Evolutionary conservation across 2,113 vertebrate species (phyloP).

Genomic region (Psilopogon haemacephalus): DNA sequence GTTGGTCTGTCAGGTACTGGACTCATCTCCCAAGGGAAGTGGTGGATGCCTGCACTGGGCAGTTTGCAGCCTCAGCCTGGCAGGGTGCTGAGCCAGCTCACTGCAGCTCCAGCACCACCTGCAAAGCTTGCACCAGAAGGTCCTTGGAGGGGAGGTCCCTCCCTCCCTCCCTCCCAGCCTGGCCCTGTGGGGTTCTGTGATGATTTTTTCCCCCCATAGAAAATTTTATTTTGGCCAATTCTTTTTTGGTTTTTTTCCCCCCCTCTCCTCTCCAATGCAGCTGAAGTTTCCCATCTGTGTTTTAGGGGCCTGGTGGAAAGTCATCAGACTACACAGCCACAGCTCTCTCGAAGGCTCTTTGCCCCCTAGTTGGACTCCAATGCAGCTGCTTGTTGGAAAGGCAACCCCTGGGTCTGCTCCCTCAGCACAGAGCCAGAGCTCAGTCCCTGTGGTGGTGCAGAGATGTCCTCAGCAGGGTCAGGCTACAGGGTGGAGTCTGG

Average conservation of each 20-base stretch:
- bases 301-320: not conserved
- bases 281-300: not conserved
- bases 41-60: too few species aligned
- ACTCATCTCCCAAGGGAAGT: too few species aligned
- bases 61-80: too few species aligned
- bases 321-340: not conserved
- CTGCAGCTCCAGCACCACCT: too few species aligned
- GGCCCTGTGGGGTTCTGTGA: too few species aligned
- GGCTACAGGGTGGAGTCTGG: constrained; percentile 64
- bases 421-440: not conserved
- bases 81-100: too few species aligned
- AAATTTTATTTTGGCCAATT: not conserved
- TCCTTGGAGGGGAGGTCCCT: too few species aligned
- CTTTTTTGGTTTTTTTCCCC: too few species aligned
- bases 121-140: too few species aligned
- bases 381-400: not conserved
- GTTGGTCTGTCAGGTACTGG: too few species aligned
- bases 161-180: too few species aligned
- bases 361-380: not conserved
- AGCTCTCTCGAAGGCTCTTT: not conserved
- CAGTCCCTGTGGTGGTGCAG: not conserved
- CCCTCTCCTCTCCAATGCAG: not conserved
- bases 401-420: not conserved
- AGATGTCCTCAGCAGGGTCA: not conserved
- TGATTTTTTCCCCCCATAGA: not conserved